Evolutionary conservation across 2,113 vertebrate species (phyloP).

Genomic region (Ibidorhyncha struthersii): DNA sequence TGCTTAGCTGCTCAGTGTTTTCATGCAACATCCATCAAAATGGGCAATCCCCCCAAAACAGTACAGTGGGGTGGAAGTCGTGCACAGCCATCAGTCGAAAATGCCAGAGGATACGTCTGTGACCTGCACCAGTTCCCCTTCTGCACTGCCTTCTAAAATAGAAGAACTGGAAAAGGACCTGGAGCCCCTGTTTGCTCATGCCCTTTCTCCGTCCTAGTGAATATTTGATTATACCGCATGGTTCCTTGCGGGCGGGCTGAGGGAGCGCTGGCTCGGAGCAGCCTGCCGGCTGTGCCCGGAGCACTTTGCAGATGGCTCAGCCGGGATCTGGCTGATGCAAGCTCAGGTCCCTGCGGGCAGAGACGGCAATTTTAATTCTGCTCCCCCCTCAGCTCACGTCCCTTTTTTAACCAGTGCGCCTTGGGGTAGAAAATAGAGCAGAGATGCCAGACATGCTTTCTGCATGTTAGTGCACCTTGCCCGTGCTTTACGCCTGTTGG

Average conservation of each 20-base stretch:
- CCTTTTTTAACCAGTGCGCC: neutral
- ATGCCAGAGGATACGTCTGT: neutral
- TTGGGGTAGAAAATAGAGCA: neutral
- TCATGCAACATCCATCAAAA: neutral
- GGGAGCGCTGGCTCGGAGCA: neutral
- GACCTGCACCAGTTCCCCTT: fast-evolving
- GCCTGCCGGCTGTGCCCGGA: neutral
- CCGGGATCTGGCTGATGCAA: neutral
- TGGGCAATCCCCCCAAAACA: neutral
- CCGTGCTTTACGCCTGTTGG: neutral
- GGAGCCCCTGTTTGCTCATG: neutral
- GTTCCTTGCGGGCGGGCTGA: neutral
- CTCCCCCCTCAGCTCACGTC: neutral
- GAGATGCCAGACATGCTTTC: neutral
- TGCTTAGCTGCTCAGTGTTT: neutral
- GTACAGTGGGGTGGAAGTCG: fast-evolving
- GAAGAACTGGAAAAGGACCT: neutral
- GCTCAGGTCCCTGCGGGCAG: neutral
- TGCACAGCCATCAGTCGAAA: neutral
- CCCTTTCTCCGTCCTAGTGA: neutral
- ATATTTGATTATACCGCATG: neutral
- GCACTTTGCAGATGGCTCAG: neutral
- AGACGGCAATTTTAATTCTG: neutral
- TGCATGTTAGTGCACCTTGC: neutral
- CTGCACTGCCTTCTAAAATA: neutral